phyloP scores from a whole-genome alignment of 1,140 invertebrate genomes.

The Drosophila athabasca region DNA sequence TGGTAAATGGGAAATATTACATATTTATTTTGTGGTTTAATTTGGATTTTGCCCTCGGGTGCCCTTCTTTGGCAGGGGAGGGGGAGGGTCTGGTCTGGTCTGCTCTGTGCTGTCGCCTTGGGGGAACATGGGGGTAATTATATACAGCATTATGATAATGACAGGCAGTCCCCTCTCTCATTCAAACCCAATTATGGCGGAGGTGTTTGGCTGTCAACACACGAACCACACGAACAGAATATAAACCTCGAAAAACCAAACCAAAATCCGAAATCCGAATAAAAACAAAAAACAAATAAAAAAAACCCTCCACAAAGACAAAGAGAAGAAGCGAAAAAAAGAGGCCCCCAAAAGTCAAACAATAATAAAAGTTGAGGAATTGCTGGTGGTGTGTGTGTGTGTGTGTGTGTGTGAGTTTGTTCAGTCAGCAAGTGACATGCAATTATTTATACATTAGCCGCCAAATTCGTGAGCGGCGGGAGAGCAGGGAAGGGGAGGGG shows the following conservation, averaged over 20 bases:
- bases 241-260: constrained; percentile 14
- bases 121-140: constrained; percentile 32
- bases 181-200: constrained; percentile 22
- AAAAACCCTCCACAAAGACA: constrained; percentile 1
- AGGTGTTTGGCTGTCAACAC: constrained; percentile 62
- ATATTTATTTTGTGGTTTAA: constrained; percentile 9
- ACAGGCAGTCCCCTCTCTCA: constrained; percentile 20
- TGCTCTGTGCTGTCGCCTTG: background rate
- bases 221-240: background rate
- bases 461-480: constrained; percentile 1
- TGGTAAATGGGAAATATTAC: constrained; percentile 1
- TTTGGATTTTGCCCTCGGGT: constrained; percentile 7
- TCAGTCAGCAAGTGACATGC: constrained; percentile 65
- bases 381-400: no score
- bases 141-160: constrained; percentile 58
- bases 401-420: no score
- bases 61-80: constrained; percentile 3
- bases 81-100: no score
- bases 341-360: constrained; percentile 23
- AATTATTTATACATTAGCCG: constrained; percentile 73
- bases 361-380: constrained; percentile 32
- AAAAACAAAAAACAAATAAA: no score
- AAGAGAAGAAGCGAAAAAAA: constrained; percentile 1
- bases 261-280: constrained; percentile 20
- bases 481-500: constrained; percentile 25